Evolutionary conservation across 2,113 vertebrate species (phyloP).

Genomic region (Campylorhamphus procurvoides): DNA sequence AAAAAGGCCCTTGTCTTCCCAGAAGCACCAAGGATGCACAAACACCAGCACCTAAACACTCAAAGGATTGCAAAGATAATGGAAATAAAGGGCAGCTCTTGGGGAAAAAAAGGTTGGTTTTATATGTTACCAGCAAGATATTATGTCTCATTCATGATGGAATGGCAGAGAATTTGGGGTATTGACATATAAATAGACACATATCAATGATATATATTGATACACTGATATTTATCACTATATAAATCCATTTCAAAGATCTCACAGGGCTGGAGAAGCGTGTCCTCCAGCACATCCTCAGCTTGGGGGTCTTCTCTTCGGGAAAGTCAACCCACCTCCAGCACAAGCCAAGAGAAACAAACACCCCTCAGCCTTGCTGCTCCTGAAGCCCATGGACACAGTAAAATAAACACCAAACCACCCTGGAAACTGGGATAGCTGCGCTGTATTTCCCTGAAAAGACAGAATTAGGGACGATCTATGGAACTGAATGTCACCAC

Average conservation of each 20-base stretch:
- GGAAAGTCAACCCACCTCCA: neutral
- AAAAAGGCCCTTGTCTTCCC: neutral
- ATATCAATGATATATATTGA: neutral
- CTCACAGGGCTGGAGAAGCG: neutral
- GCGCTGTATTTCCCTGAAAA: neutral
- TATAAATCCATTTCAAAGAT: neutral
- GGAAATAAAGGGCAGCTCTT: neutral
- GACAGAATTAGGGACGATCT: neutral
- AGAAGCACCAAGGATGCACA: neutral
- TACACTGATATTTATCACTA: neutral
- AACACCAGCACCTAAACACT: neutral
- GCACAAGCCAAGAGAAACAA: neutral
- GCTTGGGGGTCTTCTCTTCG: fast-evolving
- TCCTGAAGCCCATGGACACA: fast-evolving
- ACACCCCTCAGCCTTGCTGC: neutral
- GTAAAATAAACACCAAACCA: neutral
- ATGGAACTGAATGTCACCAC: neutral
- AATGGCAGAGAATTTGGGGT: neutral
- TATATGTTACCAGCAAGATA: neutral
- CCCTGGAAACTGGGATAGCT: neutral
- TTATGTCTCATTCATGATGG: neutral
- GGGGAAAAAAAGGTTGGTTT: neutral
- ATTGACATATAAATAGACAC: neutral
- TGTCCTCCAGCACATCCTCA: neutral
- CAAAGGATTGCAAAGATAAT: neutral